These are phyloP conservation scores for Cyclopterus lumpus DNA, from an alignment of 2,797 vertebrate genomes.

Conservation along the genomic window DNA sequence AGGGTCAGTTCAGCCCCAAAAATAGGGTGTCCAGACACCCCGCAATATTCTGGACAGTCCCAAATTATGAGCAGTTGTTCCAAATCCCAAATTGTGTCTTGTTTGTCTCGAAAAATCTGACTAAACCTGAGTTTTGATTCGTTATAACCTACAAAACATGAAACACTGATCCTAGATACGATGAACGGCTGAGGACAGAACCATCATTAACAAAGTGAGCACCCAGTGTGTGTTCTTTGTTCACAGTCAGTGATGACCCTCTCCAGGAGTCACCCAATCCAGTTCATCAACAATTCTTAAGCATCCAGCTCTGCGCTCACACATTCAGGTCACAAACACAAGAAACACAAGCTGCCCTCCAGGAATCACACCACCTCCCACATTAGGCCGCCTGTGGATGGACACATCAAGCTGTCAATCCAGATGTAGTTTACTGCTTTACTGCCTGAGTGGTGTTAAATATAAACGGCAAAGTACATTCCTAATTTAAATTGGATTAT, in stretches of 20 bases:
- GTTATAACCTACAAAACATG: no score
- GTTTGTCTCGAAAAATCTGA: no score
- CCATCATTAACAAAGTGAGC: neutral
- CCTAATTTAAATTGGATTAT: neutral
- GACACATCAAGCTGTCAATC: constrained; percentile 53
- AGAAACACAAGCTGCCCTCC: constrained; percentile 19
- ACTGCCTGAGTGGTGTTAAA: no score
- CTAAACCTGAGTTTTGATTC: no score
- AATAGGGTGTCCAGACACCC: neutral
- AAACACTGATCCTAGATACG: no score
- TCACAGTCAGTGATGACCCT: neutral
- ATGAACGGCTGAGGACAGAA: neutral
- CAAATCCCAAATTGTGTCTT: neutral
- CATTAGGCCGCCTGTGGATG: constrained; percentile 41
- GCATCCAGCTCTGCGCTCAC: constrained; percentile 10
- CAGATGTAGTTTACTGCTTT: constrained; percentile 33
- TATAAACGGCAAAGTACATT: constrained; percentile 15
- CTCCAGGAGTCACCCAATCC: constrained; percentile 1
- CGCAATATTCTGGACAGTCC: neutral
- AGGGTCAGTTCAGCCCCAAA: neutral
- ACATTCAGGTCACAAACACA: constrained; percentile 28
- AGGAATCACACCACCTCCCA: constrained; percentile 51
- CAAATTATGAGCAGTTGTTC: neutral
- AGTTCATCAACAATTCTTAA: constrained; percentile 9
- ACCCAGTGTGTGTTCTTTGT: neutral